Conservation (phyloP, 2,888 invertebrate genomes). For the Caenorhabditis doughertyi region DNA sequence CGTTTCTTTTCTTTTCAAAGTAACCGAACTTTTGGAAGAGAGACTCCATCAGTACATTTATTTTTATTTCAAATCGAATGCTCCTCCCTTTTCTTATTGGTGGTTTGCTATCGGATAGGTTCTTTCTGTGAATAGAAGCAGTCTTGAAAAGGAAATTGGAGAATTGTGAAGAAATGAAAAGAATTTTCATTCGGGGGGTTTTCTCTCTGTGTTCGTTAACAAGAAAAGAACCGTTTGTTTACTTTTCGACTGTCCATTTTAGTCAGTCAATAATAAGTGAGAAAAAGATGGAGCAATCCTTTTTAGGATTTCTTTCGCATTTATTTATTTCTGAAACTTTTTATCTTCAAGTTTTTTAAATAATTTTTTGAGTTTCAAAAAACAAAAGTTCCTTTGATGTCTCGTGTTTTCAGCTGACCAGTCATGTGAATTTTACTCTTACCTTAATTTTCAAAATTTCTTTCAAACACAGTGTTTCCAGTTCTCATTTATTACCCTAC, state of each 20-base stretch:
- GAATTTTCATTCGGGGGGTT: constrained; percentile 6
- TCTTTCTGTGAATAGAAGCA: not conserved
- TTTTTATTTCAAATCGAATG: not conserved
- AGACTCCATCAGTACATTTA: constrained; percentile 21
- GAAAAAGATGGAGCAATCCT: constrained; percentile 1
- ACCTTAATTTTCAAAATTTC: too few relatives aligned
- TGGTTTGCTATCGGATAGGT: constrained; percentile 2
- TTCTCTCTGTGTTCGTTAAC: constrained; percentile 24
- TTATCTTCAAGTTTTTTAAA: not conserved
- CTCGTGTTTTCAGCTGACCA: too few relatives aligned
- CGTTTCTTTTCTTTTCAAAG: constrained; percentile 38
- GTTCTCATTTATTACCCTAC: too few relatives aligned
- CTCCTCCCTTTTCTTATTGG: not conserved
- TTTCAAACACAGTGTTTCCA: too few relatives aligned
- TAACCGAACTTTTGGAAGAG: constrained; percentile 32
- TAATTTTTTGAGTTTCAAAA: not conserved
- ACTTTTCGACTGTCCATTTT: constrained; percentile 24
- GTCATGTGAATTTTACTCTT: too few relatives aligned
- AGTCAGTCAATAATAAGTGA: constrained; percentile 10
- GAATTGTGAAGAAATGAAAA: constrained; percentile 26
- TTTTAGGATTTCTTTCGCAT: not conserved
- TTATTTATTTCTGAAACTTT: not conserved
- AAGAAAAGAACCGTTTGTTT: constrained; percentile 36
- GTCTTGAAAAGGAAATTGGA: too few relatives aligned
- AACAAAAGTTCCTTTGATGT: too few relatives aligned